Evolutionary conservation across 2,888 invertebrate species (phyloP), one percentile per base, ranked within the genome.

Genomic region (Idaea biselata): DNA sequence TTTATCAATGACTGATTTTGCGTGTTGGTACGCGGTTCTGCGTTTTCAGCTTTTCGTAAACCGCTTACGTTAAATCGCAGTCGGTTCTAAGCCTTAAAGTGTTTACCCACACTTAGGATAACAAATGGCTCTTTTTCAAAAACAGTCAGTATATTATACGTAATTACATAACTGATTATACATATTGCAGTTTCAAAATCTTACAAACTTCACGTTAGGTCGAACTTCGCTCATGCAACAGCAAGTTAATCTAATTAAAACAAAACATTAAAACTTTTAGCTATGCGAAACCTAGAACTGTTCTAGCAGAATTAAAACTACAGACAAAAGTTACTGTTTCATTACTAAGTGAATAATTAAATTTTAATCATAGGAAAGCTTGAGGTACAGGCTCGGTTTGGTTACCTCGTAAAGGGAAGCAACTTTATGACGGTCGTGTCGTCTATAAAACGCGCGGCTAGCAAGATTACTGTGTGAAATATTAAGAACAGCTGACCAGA

Each of bases 401-500:
- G 71, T 67, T n/a, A 57, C 64, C 68, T 78, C 83, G 80, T 86
- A 84, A 87, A 83, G 79, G 71, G 74, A 63, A 63, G 63, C 53
- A 73, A 71, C 80, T 87, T 87, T 86, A 86, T 81, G 71, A 83
- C 72, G 81, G 81, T 77, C 78, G 71, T 66, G 61, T 63, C 64
- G 70, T 70, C 78, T 77, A 83, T 83, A 83, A 85, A 84, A 77
- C 64, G 65, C 68, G 65, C 72, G 68, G 67, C 70, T 66, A 66
- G 76, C 70, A 68, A 78, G 79, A 84, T 84, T 82, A 79, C 80
- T 69, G 72, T 71, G 81, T 84, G 74, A 84, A 85, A 86, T 82
- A 84, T 85, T 85, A 76, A 84, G 78, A 75, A 81, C 79, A 64
- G 70, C 71, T 55, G 17, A 55, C 55, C 17, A 17, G 55, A 55